Evolutionary conservation across 2,888 invertebrate species (phyloP).

Genomic region (Trissonchulus latispiculum): DNA sequence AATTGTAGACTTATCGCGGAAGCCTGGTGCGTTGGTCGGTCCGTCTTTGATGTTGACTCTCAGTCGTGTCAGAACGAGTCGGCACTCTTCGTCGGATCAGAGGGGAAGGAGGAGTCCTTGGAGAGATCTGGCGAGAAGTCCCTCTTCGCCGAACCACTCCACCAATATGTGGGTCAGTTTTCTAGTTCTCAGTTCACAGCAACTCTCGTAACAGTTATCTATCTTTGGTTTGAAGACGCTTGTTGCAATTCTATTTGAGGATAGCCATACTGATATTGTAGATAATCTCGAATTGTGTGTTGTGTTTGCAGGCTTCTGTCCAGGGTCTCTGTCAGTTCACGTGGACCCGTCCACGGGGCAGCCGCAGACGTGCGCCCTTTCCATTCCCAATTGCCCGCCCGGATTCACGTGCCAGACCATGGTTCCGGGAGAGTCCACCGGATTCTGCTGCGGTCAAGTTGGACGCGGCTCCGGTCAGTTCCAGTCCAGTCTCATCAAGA

Average conservation of each 20-base stretch:
- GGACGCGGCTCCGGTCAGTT: too few relatives aligned
- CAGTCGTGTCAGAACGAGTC: neutral
- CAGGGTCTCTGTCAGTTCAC: neutral
- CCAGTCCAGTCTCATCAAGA: too few relatives aligned
- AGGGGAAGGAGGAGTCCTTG: neutral
- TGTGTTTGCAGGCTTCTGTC: neutral
- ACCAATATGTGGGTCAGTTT: neutral
- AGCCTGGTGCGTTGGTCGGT: neutral
- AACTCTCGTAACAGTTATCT: too few relatives aligned
- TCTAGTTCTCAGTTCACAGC: neutral
- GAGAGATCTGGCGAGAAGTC: neutral
- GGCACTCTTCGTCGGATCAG: neutral
- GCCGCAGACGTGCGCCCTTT: conserved; percentile 7
- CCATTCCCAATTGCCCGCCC: conserved; percentile 11
- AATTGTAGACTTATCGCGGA: neutral
- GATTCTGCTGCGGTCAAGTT: neutral
- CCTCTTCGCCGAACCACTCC: neutral
- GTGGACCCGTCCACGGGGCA: conserved; percentile 15
- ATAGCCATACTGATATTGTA: too few relatives aligned
- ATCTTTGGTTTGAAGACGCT: too few relatives aligned
- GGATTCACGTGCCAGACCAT: neutral
- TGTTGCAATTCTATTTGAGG: too few relatives aligned
- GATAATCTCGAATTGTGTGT: too few relatives aligned
- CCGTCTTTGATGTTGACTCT: neutral
- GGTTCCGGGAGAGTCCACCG: neutral